A percentile compares a stretch with the other conserved stretches of the same genome.
Evolutionary conservation across 2,888 invertebrate genomes (phyloP).

Genomic region (Megaustenia siamemsis): DNA sequence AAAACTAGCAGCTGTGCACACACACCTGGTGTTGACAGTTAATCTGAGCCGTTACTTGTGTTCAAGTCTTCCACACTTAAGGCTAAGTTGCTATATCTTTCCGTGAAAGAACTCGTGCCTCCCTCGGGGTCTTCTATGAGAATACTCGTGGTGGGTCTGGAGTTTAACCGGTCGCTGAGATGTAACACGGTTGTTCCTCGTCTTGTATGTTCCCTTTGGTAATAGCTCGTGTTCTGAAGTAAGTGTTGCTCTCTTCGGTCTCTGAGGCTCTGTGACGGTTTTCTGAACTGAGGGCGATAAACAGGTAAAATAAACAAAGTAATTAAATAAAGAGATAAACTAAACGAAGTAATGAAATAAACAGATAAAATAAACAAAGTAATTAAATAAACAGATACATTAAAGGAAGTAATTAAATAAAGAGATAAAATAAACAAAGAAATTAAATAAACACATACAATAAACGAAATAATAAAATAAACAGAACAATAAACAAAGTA

Average conservation of each 20-base stretch:
- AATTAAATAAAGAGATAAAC: background rate
- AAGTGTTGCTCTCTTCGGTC: constrained; percentile 31
- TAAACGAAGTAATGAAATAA: too few species aligned
- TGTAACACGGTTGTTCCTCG: constrained; percentile 22
- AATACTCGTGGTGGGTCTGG: background rate
- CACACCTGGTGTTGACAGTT: too few species aligned
- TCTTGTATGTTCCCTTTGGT: background rate
- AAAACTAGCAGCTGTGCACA: too few species aligned
- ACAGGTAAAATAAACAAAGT: background rate
- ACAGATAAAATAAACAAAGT: too few species aligned
- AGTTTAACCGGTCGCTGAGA: constrained; percentile 43
- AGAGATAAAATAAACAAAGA: too few species aligned
- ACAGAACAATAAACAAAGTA: too few species aligned
- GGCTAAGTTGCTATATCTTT: background rate
- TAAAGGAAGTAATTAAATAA: too few species aligned
- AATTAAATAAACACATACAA: too few species aligned
- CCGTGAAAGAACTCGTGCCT: background rate
- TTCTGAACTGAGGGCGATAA: constrained; percentile 1
- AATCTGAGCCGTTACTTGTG: background rate
- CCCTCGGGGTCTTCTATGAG: background rate
- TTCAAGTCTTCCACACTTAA: background rate
- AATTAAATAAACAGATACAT: too few species aligned
- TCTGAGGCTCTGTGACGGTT: constrained; percentile 15
- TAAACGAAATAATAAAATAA: too few species aligned
- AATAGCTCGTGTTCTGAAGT: background rate